Evolutionary conservation across 2,797 vertebrate genomes (phyloP).

Genomic region (Phoeniculus purpureus): DNA sequence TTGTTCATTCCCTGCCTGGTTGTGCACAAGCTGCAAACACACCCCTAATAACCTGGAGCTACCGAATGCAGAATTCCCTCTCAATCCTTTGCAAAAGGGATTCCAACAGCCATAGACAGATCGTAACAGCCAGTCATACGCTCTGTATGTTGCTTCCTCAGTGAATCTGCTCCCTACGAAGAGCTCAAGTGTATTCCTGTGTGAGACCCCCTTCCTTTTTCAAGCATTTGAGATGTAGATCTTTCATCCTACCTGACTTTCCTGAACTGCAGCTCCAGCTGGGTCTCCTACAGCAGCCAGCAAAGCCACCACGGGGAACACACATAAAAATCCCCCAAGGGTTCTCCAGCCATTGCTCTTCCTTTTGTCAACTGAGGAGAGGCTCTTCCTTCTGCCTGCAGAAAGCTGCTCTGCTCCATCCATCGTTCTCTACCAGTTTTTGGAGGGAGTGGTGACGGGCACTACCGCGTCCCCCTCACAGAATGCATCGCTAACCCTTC

Average conservation of each 20-base stretch:
- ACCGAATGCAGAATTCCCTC: background rate
- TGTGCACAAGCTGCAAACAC: background rate
- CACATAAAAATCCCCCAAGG: background rate
- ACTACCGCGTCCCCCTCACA: background rate
- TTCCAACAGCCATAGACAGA: background rate
- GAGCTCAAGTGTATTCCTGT: no score
- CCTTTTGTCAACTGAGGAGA: background rate
- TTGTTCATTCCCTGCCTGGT: background rate
- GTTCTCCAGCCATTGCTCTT: background rate
- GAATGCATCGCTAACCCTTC: background rate
- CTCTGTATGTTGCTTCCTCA: background rate
- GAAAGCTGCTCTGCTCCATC: background rate
- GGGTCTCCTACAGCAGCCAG: background rate
- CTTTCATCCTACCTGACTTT: slow-evolving; percentile 50
- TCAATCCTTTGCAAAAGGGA: background rate
- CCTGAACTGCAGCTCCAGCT: background rate
- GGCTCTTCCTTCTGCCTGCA: background rate
- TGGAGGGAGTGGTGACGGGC: background rate
- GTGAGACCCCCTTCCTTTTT: background rate
- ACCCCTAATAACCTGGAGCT: background rate
- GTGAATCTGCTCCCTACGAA: background rate
- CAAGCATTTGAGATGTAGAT: background rate
- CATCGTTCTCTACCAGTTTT: background rate
- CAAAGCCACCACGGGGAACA: slow-evolving; percentile 24
- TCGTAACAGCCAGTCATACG: no score